Conservation (phyloP, 2,797 vertebrate species). For the Enteromius paludinosus region DNA sequence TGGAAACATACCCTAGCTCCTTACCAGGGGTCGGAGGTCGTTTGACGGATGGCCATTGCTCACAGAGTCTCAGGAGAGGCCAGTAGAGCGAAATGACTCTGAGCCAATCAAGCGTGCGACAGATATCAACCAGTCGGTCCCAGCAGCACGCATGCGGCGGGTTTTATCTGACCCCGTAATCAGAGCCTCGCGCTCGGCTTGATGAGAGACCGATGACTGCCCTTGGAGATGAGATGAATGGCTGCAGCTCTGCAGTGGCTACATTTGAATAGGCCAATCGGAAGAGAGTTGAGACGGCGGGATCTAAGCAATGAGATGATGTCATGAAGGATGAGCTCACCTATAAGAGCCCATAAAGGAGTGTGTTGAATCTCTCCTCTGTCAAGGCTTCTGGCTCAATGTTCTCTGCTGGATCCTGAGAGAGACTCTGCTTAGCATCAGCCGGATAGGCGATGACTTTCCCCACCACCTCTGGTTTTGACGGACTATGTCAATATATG, state of each 20-base stretch:
- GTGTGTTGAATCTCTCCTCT: conserved; percentile 39
- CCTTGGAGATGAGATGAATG: conserved; percentile 33
- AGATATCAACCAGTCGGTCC: conserved; percentile 39
- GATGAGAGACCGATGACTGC: conserved; percentile 51
- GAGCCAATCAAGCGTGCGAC: conserved; percentile 46
- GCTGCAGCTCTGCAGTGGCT: not conserved
- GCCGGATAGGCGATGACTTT: conserved; percentile 39
- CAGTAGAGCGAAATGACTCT: conserved; percentile 15
- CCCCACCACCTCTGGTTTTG: conserved; percentile 50
- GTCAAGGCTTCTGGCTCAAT: conserved; percentile 36
- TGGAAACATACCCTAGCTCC: conserved; percentile 49
- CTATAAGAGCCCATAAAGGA: conserved; percentile 31
- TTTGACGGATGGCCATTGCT: conserved; percentile 31
- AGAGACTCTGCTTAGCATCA: conserved; percentile 54
- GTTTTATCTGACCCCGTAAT: conserved; percentile 55
- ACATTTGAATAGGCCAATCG: conserved; percentile 16
- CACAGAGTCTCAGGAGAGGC: conserved; percentile 2
- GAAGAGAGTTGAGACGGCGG: conserved; percentile 4
- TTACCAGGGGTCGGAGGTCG: conserved; percentile 33
- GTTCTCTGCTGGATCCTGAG: conserved; percentile 19
- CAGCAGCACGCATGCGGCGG: conserved; percentile 5
- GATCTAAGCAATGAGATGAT: conserved; percentile 29
- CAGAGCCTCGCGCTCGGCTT: conserved; percentile 31
- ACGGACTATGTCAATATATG: conserved; percentile 15
- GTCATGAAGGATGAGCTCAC: conserved; percentile 51